phyloP scores from a whole-genome alignment of 2,113 vertebrate genomes.

The Rallus limicola region DNA sequence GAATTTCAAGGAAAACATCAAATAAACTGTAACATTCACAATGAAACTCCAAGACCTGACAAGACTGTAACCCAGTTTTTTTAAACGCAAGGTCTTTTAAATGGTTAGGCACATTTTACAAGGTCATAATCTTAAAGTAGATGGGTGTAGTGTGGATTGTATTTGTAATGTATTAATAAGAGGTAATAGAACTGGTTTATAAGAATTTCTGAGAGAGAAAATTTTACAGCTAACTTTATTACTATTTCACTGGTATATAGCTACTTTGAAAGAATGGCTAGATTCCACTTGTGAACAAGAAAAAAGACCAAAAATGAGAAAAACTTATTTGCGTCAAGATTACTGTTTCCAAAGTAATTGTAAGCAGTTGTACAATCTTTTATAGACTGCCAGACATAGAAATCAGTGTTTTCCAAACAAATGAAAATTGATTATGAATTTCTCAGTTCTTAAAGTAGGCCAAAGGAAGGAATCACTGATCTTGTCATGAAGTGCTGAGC shows the following conservation, averaged over 20 bases:
- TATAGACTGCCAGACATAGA: background rate
- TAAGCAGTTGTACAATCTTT: background rate
- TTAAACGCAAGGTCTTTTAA: background rate
- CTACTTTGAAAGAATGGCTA: background rate
- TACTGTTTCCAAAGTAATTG: background rate
- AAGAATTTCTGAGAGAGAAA: constrained; percentile 21
- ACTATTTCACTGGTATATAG: background rate
- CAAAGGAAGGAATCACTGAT: background rate
- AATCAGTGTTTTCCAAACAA: background rate
- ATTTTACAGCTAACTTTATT: constrained; percentile 11
- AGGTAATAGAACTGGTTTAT: background rate
- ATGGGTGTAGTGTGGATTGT: background rate
- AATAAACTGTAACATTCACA: background rate
- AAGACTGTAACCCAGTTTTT: background rate
- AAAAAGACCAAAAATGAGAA: background rate
- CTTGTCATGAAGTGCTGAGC: background rate
- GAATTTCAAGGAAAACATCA: background rate
- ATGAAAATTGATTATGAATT: background rate
- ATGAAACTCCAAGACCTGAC: background rate
- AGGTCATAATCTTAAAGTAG: background rate
- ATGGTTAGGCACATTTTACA: background rate
- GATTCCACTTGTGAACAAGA: background rate
- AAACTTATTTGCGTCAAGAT: background rate
- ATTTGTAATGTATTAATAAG: constrained; percentile 19
- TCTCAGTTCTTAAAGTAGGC: background rate